Conservation (phyloP, 2,113 vertebrate genomes). For the Dasyurus viverrinus region DNA sequence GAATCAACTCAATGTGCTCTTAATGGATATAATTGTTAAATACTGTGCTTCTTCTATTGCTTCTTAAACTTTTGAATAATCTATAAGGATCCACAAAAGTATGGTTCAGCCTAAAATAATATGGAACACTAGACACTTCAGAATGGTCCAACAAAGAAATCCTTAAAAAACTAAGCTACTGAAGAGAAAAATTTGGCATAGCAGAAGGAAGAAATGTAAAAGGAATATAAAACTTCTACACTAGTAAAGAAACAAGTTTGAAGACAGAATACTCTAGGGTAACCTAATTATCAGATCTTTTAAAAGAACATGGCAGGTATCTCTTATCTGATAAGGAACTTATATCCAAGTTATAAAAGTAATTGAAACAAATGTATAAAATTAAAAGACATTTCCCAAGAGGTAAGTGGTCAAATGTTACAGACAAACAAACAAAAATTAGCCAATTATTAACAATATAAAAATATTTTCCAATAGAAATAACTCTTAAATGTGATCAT, state of each 20-base stretch:
- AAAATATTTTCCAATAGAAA: no score
- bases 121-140: not conserved
- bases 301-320: no score
- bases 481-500: no score
- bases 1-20: not conserved
- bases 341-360: no score
- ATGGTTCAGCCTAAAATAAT: not conserved
- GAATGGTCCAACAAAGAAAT: not conserved
- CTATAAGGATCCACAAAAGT: not conserved
- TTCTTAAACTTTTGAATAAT: not conserved
- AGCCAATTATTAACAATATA: no score
- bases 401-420: no score
- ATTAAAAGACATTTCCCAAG: no score
- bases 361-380: no score
- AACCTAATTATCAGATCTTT: no score
- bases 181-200: not conserved
- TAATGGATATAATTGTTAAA: not conserved
- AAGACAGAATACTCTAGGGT: no score
- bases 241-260: not conserved
- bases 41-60: not conserved
- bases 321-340: no score
- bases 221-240: not conserved
- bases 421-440: no score
- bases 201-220: not conserved
- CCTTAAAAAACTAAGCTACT: not conserved